phyloP scores from a whole-genome alignment of 2,797 vertebrate genomes.

The Phyllotis vaccarum region DNA sequence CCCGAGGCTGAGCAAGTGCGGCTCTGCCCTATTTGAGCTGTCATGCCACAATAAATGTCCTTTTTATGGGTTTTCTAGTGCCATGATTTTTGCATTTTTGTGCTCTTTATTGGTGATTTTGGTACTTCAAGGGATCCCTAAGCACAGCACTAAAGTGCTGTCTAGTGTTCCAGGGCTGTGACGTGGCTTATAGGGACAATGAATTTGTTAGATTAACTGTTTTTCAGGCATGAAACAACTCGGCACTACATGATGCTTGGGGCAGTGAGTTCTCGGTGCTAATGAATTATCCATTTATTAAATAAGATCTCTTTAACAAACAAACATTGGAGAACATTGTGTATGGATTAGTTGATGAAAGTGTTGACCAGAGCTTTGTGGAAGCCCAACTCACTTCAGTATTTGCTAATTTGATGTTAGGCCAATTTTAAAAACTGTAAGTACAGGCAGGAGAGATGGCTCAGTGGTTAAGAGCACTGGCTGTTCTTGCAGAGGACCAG shows the following conservation, averaged over 20 bases:
- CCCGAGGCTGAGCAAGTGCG: not conserved
- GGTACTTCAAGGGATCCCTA: slow-evolving; percentile 19
- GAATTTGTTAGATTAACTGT: not conserved
- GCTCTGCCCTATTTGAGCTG: not conserved
- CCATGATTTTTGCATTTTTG: not conserved
- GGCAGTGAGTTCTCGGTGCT: not conserved
- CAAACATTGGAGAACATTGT: not conserved
- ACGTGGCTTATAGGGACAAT: not conserved
- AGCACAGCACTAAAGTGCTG: not conserved
- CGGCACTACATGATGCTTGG: not conserved
- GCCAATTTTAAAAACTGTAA: not conserved
- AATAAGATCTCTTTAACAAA: slow-evolving; percentile 52
- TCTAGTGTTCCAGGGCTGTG: not conserved
- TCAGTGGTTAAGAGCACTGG: not conserved
- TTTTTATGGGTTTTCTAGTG: slow-evolving; percentile 27
- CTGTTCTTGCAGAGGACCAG: not conserved
- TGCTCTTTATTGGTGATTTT: slow-evolving; percentile 58
- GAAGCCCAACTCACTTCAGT: slow-evolving; percentile 1
- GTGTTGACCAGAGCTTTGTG: not conserved
- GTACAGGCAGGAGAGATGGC: not conserved
- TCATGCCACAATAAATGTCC: slow-evolving; percentile 4
- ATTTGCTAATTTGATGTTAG: slow-evolving; percentile 22
- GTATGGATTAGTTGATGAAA: slow-evolving; percentile 35
- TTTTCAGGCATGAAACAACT: not conserved
- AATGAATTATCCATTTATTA: slow-evolving; percentile 23